Percentiles rank a stretch among this genome's conserved stretches.
These are phyloP conservation scores for Bambusicola thoracicus DNA, from an alignment of 2,113 vertebrate species.

Conservation along the genomic window DNA sequence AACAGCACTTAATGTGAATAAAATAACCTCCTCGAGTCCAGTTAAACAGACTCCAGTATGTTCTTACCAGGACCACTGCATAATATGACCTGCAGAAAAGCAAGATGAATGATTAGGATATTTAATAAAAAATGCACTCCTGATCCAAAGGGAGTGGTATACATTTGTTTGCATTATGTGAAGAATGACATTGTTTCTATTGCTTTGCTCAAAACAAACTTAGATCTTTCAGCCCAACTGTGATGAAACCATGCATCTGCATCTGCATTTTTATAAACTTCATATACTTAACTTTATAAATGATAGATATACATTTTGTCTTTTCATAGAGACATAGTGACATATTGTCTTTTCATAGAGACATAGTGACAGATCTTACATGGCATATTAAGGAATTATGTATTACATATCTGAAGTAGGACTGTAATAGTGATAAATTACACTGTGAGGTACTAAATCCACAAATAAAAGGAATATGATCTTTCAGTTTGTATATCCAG, in stretches of 20 bases:
- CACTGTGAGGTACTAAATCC: background rate
- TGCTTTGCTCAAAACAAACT: background rate
- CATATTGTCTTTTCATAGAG: background rate
- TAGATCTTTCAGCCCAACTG: background rate
- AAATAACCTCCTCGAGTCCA: background rate
- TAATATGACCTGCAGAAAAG: background rate
- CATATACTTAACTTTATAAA: background rate
- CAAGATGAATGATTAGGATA: background rate
- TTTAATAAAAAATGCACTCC: rapidly evolving
- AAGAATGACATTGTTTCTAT: background rate
- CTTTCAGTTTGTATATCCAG: background rate
- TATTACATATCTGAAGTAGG: background rate
- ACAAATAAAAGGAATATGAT: background rate
- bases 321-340: background rate
- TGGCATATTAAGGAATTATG: background rate
- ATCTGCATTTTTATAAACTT: background rate
- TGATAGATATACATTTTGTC: background rate
- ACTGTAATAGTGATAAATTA: background rate
- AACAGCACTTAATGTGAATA: background rate
- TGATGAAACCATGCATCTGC: background rate
- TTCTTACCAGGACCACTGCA: rapidly evolving
- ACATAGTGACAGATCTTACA: background rate
- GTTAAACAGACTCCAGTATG: background rate
- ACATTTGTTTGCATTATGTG: background rate
- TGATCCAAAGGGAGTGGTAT: background rate